A percentile compares a stretch with the other conserved stretches of the same genome.
These are phyloP conservation scores for Azemiops feae DNA, from an alignment of 2,113 vertebrate species.

Conservation along the genomic window DNA sequence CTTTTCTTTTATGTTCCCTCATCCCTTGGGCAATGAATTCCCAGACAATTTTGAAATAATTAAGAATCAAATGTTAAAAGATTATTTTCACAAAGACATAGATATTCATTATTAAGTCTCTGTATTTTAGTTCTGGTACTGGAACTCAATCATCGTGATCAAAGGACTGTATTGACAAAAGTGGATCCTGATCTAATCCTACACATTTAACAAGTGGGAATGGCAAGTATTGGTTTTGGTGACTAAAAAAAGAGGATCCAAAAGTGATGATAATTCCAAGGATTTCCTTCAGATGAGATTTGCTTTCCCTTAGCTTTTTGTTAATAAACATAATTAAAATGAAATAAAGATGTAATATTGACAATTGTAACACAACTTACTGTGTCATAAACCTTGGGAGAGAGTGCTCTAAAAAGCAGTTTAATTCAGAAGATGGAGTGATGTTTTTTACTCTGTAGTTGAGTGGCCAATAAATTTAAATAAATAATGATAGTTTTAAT, in stretches of 20 bases:
- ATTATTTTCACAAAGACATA: constrained; percentile 57
- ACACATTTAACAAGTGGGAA: constrained; percentile 38
- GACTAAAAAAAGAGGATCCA: constrained; percentile 17
- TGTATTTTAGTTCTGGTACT: constrained; percentile 58
- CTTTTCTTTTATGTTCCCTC: constrained; percentile 17
- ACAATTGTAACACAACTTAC: not conserved
- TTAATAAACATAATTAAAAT: constrained; percentile 30
- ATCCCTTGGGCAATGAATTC: constrained; percentile 60
- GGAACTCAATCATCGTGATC: constrained; percentile 56
- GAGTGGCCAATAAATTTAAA: not conserved
- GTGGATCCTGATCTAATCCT: constrained; percentile 50
- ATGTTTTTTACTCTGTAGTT: not conserved
- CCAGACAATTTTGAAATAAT: constrained; percentile 67
- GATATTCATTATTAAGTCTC: constrained; percentile 63
- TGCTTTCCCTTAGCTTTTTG: constrained; percentile 30
- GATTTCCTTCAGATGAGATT: constrained; percentile 39
- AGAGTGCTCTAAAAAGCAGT: not conserved
- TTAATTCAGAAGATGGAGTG: not conserved
- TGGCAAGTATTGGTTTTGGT: constrained; percentile 29
- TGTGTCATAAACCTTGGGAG: not conserved
- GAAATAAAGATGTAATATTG: constrained; percentile 27
- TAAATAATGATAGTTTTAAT: not conserved
- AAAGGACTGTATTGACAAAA: constrained; percentile 51
- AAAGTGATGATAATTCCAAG: not conserved
- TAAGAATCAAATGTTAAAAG: constrained; percentile 67